Evolutionary conservation across 2,888 invertebrate genomes (phyloP), one percentile per base, ranked within the genome.

Genomic region (Eugnorisma glareosa): DNA sequence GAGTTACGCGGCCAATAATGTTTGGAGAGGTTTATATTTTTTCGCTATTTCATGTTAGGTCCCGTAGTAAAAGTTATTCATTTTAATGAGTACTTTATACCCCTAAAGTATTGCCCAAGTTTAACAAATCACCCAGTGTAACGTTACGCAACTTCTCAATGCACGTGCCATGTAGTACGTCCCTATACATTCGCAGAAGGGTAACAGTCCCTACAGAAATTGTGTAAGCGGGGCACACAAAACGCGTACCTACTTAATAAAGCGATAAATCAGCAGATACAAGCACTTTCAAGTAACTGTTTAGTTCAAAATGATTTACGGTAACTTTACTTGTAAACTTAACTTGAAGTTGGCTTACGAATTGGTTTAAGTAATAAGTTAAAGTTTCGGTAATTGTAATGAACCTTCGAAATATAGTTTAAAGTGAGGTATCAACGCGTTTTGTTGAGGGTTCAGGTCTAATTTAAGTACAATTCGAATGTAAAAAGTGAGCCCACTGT

Each of bases 231-330:
- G 10, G n/a, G 28, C 43, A 83, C 51, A 69, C 69, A 77, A 61
- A 77, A 81, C 68, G 80, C 15, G 67, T 79, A 70, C 13, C 64
- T 63, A 74, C 67, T 81, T 74, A 74, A 84, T 67, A 84, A 69
- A 84, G 66, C 67, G 11, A 82, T 82, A 82, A 82, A 82, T 82
- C 82, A 84, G 74, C 57, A 78, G 83, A 77, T 66, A 74, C 61
- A 57, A 21, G 61, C 74, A 67, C 68, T 69, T 70, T 63, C 82
- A 82, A 73, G 80, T 80, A 75, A 75, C 75, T 84, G 71, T 84
- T 82, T 75, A 82, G 81, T 84, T 59, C 64, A 40, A 84, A 81
- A 84, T 82, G 82, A 82, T 82, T 82, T 82, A 82, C 75, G 82
- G 57, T 80, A 68, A 81, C 75, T 82, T 82, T 74, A 75, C 71